Base-by-base conservation (phyloP, 1,140 invertebrate genomes). In the Drosophila nikananu region DNA sequence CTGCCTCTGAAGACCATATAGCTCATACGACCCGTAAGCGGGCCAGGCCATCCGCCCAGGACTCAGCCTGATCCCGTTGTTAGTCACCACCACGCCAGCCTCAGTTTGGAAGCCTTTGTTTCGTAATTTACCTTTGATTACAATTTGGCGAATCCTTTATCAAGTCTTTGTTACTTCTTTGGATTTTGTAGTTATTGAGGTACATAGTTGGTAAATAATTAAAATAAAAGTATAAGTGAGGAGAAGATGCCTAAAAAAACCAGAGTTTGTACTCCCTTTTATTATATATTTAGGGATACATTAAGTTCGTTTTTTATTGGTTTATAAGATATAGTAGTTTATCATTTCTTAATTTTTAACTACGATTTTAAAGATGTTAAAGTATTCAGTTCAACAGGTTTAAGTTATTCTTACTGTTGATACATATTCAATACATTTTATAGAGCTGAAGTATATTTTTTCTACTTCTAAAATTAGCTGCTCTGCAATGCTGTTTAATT, bases 71-170 rank as follows among this genome's bases (percentile, higher is more conserved):
- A 44, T 49, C 21, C 61, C 42, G 77, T 44, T 73, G 54, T 35
- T 41, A 77, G 62, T 39, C 46, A 41, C 49, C 44, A 19, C 39
- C 67, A 44, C 21, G 25, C 30, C 21, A 12, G 17, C 41, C 55
- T 37, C 15, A 19, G 23, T 37, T 5, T 13, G 4, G 5, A 17
- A n/a, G 23, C 27, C 63, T 68, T 87, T 89, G 75, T 81, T 81
- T 78, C 76, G 42, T 84, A 65, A 89, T 84, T 81, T 89, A 62
- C 74, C 71, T 89, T 89, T 87, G 81, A 87, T 87, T 84, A 81
- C 74, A 78, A 63, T 83, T 62, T 68, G 72, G 70, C 39, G 5
- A 55, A 23, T 41, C 17, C 23, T n/a, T 10, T 30, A 19, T 21
- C 17, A 42, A 32, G 32, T 9, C 10, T 42, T 51, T 30, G 15